Percentiles rank a stretch among this genome's conserved stretches.
Evolutionary conservation across 2,113 vertebrate genomes (phyloP).

Genomic region (Ammodramus savannarum): DNA sequence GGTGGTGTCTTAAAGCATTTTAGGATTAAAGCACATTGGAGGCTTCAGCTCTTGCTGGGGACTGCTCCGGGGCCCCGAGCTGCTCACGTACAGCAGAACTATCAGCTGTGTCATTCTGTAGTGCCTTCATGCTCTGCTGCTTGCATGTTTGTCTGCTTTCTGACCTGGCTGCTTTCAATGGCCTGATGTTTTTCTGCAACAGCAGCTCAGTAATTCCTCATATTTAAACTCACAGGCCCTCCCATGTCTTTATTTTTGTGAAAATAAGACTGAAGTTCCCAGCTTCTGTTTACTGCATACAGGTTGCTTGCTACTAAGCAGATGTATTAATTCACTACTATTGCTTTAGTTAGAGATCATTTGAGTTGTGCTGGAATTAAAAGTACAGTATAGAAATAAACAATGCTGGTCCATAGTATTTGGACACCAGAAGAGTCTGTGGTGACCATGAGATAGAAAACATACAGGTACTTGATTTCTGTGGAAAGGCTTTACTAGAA

Average conservation of each 20-base stretch:
- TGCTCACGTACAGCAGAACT: not conserved
- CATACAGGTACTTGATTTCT: not conserved
- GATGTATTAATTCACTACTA: not conserved
- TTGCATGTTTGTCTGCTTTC: not conserved
- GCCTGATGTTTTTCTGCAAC: not conserved
- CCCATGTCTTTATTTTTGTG: not conserved
- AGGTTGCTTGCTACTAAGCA: not conserved
- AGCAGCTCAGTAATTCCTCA: not conserved
- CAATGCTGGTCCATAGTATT: fast-evolving
- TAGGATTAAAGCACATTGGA: not conserved
- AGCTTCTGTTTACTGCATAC: not conserved
- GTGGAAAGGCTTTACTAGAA: not conserved
- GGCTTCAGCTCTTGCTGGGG: not conserved
- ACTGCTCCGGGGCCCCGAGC: not conserved
- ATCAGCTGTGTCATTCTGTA: not conserved
- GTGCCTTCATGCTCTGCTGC: not conserved
- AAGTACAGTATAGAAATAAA: not conserved
- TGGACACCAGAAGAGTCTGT: not conserved
- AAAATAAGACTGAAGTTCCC: not conserved
- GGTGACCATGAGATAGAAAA: not conserved
- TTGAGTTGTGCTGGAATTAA: not conserved
- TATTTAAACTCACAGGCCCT: not conserved
- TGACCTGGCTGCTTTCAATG: not conserved
- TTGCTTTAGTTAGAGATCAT: not conserved
- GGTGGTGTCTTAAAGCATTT: not conserved